phyloP scores from a whole-genome alignment of 2,113 vertebrate genomes.

The Colossoma macropomum region DNA sequence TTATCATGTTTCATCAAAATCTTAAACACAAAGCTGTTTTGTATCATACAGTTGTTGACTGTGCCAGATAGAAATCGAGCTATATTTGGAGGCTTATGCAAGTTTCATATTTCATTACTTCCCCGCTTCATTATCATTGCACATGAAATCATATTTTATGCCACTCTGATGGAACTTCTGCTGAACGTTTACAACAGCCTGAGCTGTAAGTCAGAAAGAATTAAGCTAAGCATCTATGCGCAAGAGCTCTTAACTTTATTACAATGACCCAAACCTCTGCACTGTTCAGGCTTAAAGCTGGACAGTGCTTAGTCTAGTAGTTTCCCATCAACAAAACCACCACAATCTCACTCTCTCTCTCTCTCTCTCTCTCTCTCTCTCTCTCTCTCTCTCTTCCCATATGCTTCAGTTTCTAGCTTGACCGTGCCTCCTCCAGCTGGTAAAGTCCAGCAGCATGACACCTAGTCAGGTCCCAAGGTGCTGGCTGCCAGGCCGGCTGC shows the following conservation, averaged over 20 bases:
- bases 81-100: constrained; percentile 33
- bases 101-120: constrained; percentile 23
- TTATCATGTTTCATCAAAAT: neutral
- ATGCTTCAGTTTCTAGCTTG: neutral
- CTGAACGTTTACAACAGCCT: neutral
- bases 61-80: neutral
- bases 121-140: constrained; percentile 6
- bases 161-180: constrained; percentile 17
- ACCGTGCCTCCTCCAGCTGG: neutral
- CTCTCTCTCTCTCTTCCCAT: neutral
- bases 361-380: neutral
- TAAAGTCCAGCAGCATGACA: constrained; percentile 56
- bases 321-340: neutral
- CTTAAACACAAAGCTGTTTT: neutral
- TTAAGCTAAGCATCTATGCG: neutral
- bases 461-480: constrained; percentile 49
- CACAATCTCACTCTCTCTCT: neutral
- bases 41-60: neutral
- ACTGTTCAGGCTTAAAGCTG: neutral
- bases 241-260: neutral
- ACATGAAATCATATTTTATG: constrained; percentile 25
- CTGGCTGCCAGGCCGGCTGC: constrained; percentile 56
- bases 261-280: neutral
- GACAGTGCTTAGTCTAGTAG: neutral
- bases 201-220: neutral